Base-by-base conservation (phyloP, 2,888 invertebrate species). In the Spodoptera exigua region DNA sequence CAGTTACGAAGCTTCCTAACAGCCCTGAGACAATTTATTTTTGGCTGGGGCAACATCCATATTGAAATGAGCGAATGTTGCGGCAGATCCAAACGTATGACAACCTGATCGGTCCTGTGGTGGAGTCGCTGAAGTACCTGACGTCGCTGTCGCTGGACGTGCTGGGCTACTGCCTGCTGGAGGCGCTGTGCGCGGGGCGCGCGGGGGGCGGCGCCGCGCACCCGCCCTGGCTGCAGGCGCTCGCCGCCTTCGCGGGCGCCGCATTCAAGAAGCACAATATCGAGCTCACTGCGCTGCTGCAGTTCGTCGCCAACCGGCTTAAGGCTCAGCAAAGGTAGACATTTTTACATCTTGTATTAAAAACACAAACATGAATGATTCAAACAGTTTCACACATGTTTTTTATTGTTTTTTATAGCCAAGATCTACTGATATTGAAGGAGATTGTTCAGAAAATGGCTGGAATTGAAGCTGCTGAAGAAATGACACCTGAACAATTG, bases 391-490 rank as follows among this genome's bases (percentile, higher is more conserved):
- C 7, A 27, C 4, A 9, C 27, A n/a, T 27, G 9, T 0, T 27
- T 27, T 1, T 27, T 27, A 7, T 27, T 27, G 7, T 27, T 27
- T 27, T 27, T 27, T 27, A n/a, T 87, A 97, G 98, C 92, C 96
- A 97, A 94, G 99, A 99, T 92, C 95, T 99, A 78, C 93, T 99
- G 32, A 97, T 99, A 74, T 94, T 99, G 55, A 98, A 99, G 88
- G 99, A 99, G 94, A 97, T 99, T 74, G 98, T 99, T 41, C 98
- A 99, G 92, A 99, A 99, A 95, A 99, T 99, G 99, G 98, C 99
- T 0, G 99, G 99, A 1, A 98, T 99, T 55, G 99, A 99, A 92
- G 97, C 99, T 0, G 97, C 97, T 0, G 99, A 99, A 87, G 99
- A 99, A 91, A 97, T 99, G 95, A 99, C 99, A 0, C 95, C 97